These are phyloP conservation scores for Syrista parreyssii DNA, from an alignment of 2,888 invertebrate species.

Conservation along the genomic window DNA sequence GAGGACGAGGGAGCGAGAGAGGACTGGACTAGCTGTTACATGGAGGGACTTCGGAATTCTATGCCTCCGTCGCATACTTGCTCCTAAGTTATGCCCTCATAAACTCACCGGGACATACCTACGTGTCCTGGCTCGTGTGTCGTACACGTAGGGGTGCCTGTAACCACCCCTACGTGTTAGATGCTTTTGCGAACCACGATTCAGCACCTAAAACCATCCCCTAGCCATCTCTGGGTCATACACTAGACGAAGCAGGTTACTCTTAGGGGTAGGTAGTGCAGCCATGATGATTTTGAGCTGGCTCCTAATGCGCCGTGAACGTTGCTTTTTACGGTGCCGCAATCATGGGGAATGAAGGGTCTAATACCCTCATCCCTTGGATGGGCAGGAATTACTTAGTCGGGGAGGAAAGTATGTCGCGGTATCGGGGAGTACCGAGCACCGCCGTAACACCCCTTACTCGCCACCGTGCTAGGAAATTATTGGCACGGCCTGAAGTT, in stretches of 20 bases:
- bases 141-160: background rate
- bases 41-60: slow-evolving; percentile 36
- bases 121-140: slow-evolving; percentile 23
- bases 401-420: background rate
- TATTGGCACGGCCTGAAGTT: slow-evolving; percentile 52
- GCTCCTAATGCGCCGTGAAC: too few relatives aligned
- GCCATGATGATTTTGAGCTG: too few relatives aligned
- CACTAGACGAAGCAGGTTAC: too few relatives aligned
- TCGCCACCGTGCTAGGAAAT: slow-evolving; percentile 35
- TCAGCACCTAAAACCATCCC: background rate
- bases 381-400: background rate
- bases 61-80: slow-evolving; percentile 51
- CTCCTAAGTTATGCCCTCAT: slow-evolving; percentile 56
- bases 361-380: background rate
- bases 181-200: background rate
- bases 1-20: slow-evolving; percentile 5
- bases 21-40: background rate
- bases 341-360: background rate
- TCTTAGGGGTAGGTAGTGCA: too few relatives aligned
- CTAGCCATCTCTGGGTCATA: background rate
- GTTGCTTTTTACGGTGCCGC: background rate
- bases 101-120: slow-evolving; percentile 51
- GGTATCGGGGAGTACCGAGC: background rate
- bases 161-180: background rate
- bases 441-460: background rate